These are phyloP conservation scores for Lasioglossum oenotherae DNA, from an alignment of 2,888 invertebrate species.

Conservation along the genomic window DNA sequence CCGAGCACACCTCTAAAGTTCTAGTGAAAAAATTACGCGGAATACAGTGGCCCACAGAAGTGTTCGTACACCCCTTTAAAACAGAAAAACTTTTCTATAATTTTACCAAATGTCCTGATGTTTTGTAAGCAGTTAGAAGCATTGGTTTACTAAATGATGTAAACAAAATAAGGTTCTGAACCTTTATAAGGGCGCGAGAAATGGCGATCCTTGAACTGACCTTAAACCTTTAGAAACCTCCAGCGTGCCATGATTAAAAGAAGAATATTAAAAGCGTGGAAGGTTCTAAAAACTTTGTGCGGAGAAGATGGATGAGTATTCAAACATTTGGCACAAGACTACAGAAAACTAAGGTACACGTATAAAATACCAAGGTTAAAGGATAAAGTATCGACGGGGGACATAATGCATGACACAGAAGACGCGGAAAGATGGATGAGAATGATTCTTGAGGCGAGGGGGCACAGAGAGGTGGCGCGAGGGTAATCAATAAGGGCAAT, in stretches of 20 bases:
- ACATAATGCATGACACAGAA: background rate
- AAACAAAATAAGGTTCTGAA: background rate
- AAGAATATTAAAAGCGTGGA: background rate
- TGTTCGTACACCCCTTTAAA: no score
- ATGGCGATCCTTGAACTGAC: background rate
- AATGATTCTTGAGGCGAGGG: background rate
- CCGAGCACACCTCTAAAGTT: background rate
- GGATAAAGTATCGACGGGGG: background rate
- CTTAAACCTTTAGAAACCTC: background rate
- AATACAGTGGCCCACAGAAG: no score
- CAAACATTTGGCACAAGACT: background rate
- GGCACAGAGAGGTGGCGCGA: background rate
- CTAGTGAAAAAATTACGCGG: background rate
- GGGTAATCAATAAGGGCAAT: background rate
- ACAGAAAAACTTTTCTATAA: no score
- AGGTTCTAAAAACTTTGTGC: background rate
- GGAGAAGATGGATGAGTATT: background rate
- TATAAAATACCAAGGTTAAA: background rate
- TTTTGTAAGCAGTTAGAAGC: no score
- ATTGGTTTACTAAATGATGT: no score
- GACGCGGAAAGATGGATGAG: background rate
- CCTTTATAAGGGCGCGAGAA: background rate
- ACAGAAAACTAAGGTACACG: slow-evolving; percentile 1
- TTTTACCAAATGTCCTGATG: no score
- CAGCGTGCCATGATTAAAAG: background rate